Percentiles rank a stretch among this genome's conserved stretches.
These are phyloP conservation scores for Coenobita brevimanus DNA, from an alignment of 1,140 invertebrate species.

Conservation along the genomic window DNA sequence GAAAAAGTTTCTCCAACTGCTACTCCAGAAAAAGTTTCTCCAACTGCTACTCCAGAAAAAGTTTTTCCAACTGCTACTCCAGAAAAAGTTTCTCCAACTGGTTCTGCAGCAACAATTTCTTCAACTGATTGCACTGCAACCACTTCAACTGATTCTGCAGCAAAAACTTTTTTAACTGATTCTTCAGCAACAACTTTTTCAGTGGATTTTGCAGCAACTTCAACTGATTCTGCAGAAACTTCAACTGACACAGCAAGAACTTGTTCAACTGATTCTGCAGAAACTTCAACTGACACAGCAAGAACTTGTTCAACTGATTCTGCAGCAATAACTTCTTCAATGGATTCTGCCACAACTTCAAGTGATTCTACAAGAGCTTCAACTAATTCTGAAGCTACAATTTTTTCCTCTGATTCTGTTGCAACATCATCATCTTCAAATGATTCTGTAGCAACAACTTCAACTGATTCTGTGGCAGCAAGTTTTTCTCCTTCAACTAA, in stretches of 20 bases:
- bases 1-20: neutral
- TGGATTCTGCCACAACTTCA: neutral
- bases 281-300: neutral
- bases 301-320: neutral
- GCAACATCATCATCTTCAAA: conserved; percentile 6
- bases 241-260: neutral
- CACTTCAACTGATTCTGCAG: neutral
- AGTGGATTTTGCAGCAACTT: neutral
- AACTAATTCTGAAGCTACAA: neutral
- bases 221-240: neutral
- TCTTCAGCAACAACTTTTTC: neutral
- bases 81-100: neutral
- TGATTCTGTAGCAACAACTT: neutral
- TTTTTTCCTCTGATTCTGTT: neutral
- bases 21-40: no score
- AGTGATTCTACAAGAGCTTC: neutral
- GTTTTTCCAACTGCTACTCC: neutral
- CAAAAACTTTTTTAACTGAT: neutral
- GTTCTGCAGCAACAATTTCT: neutral
- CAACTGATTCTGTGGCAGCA: neutral
- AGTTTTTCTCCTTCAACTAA: neutral
- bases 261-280: neutral
- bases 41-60: no score
- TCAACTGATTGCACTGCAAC: neutral
- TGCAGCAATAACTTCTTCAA: neutral